Evolutionary conservation across 92 coral and sea anemone genomes (phyloP).

Genomic region (Meandrina meandrites): DNA sequence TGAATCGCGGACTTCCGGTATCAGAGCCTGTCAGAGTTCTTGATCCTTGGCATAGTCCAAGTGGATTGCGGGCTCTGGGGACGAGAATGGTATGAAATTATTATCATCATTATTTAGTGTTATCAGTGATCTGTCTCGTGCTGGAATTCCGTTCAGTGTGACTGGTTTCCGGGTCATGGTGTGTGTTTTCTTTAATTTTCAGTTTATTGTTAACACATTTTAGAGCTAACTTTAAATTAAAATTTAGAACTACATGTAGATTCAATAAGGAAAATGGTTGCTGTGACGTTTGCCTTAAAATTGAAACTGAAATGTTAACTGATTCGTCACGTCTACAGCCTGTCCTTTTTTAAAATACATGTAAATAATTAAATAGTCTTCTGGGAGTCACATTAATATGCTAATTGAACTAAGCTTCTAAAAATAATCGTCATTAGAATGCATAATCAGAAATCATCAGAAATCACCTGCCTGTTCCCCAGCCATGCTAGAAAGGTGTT

Average conservation of each 20-base stretch:
- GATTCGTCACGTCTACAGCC: background rate
- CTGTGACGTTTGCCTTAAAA: background rate
- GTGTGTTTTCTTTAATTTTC: background rate
- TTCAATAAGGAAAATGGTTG: background rate
- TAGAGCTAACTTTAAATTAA: background rate
- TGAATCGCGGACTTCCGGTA: no score
- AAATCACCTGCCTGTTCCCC: constrained; percentile 13
- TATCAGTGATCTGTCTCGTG: no score
- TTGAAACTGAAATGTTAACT: background rate
- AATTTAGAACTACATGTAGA: background rate
- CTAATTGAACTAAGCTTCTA: background rate
- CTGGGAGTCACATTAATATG: background rate
- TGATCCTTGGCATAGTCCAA: no score
- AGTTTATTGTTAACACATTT: background rate
- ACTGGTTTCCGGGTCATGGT: no score
- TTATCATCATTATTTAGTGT: no score
- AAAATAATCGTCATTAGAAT: constrained; percentile 17
- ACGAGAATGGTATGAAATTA: no score
- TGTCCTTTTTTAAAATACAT: background rate
- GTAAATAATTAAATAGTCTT: background rate
- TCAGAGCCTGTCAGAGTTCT: no score
- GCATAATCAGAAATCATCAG: background rate
- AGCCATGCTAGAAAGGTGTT: background rate
- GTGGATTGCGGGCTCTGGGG: no score
- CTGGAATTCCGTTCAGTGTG: no score